A percentile compares a stretch with the other conserved stretches of the same genome.
phyloP scores from a whole-genome alignment of 2,797 vertebrate species.

The Enteromius radiatus region DNA sequence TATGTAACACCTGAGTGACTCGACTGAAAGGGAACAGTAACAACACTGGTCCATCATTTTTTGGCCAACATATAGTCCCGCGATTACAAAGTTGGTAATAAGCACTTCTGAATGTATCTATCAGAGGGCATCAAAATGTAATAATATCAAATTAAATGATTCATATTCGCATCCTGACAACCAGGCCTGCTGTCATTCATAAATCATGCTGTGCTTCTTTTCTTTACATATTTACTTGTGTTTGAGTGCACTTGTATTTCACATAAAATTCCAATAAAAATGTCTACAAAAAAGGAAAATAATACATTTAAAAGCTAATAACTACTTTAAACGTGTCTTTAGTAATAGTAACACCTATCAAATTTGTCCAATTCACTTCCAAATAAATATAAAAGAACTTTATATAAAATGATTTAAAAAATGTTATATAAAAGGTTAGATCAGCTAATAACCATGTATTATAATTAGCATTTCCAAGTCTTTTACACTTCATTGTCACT shows the following conservation, averaged over 20 bases:
- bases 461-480: conserved; percentile 28
- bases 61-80: neutral
- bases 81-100: neutral
- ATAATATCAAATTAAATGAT: neutral
- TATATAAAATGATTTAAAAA: no score
- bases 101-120: neutral
- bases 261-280: neutral
- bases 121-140: neutral
- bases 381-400: neutral
- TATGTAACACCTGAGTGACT: no score
- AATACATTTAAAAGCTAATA: neutral
- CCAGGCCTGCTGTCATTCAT: conserved; percentile 21
- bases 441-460: neutral
- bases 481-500: conserved; percentile 69
- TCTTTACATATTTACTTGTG: conserved; percentile 9
- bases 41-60: neutral
- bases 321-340: neutral
- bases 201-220: conserved; percentile 28
- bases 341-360: neutral
- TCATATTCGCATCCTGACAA: conserved; percentile 12
- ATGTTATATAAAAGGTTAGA: neutral
- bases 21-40: no score
- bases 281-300: neutral
- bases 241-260: neutral
- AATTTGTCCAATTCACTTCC: neutral